These are phyloP conservation scores for Premnoplex brunnescens DNA, from an alignment of 2,797 vertebrate genomes.

Conservation along the genomic window DNA sequence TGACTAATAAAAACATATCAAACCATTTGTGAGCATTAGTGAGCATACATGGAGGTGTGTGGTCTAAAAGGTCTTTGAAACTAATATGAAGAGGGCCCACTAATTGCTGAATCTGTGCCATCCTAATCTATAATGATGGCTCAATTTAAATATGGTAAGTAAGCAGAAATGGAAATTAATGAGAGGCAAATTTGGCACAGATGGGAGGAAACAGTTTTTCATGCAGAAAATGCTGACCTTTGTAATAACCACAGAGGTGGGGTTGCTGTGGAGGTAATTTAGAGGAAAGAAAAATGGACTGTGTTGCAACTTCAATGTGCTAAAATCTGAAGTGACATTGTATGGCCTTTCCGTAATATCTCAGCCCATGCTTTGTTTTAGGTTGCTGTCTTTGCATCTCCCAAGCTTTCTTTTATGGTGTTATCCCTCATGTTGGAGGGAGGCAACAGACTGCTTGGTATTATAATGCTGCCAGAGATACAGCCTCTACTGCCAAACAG, in stretches of 20 bases:
- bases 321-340: not conserved
- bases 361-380: not conserved
- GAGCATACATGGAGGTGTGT: not conserved
- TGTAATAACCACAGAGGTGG: not conserved
- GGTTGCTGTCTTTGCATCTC: not conserved
- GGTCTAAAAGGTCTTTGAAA: not conserved
- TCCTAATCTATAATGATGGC: slow-evolving; percentile 9
- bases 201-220: slow-evolving; percentile 75
- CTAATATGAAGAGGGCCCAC: not conserved
- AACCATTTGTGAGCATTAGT: not conserved
- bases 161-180: slow-evolving; percentile 82
- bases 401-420: not conserved
- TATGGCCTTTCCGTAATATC: not conserved
- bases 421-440: not conserved
- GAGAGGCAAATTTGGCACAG: slow-evolving; percentile 80
- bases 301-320: not conserved
- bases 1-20: not conserved
- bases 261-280: not conserved
- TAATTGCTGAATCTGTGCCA: not conserved
- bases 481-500: not conserved
- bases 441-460: not conserved
- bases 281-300: not conserved
- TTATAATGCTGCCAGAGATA: not conserved
- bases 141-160: slow-evolving; percentile 63
- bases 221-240: slow-evolving; percentile 27